Evolutionary conservation across 2,797 vertebrate species (phyloP).

Genomic region (Gadopsis marmoratus): DNA sequence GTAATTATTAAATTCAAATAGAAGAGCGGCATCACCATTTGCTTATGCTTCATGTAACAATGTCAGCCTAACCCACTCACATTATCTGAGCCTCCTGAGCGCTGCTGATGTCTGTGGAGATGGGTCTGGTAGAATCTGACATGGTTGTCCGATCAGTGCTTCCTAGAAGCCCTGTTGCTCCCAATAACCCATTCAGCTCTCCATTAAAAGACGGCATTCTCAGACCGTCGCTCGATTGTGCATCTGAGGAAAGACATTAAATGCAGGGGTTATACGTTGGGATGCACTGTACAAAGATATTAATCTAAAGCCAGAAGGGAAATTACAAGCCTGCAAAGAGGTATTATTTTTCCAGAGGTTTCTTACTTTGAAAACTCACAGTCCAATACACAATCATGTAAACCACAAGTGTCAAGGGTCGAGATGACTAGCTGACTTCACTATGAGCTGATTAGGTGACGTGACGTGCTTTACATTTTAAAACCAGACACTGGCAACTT

Average conservation of each 20-base stretch:
- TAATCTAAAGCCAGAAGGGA: not conserved
- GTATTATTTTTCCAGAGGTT: not conserved
- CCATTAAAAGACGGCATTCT: constrained; percentile 92
- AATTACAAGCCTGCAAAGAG: not conserved
- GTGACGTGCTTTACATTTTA: no score
- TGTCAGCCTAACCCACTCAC: constrained; percentile 81
- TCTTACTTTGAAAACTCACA: not conserved
- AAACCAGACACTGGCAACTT: no score
- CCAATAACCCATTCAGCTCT: constrained; percentile 95
- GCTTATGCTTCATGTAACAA: not conserved
- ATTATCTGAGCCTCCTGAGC: constrained; percentile 93
- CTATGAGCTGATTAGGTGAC: no score
- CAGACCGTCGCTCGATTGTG: constrained; percentile 83
- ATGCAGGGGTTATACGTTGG: not conserved
- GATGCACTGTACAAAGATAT: not conserved
- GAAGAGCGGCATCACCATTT: not conserved
- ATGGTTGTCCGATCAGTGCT: constrained; percentile 82
- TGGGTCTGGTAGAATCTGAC: constrained; percentile 85
- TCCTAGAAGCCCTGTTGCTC: constrained; percentile 87
- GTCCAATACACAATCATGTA: not conserved
- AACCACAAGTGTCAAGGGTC: not conserved
- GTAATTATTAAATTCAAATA: not conserved
- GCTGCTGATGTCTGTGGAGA: constrained; percentile 84
- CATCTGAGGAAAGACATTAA: constrained; percentile 70
- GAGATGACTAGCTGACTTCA: no score